Base-by-base conservation (phyloP, 2,797 vertebrate genomes). In the Poeciliopsis infans region DNA sequence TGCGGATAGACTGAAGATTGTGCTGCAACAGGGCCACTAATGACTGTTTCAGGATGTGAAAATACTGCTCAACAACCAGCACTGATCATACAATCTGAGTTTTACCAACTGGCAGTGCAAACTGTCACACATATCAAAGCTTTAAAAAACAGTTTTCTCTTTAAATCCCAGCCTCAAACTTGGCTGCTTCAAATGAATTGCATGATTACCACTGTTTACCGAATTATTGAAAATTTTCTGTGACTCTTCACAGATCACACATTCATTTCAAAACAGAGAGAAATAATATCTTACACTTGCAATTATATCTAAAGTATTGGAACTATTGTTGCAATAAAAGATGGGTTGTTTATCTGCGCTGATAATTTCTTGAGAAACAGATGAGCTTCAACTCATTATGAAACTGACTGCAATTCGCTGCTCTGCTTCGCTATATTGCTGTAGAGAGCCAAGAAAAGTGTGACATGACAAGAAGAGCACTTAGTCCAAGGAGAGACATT, bases 381-480 rank as follows among this genome's bases (percentile, higher is more conserved):
- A 61, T 64, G 76, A 86, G 80, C 83, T 81, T 71, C 81, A 79
- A 78, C 82, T 93, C 89, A 85, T 92, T 93, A 75, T 31, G 41
- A n/a, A 25, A 70, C 25, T 45, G 41, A n/a, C 12, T 47, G 57
- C 20, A 75, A 61, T 39, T 41, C 4, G 2, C 41, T 70, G 39
- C 25, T 69, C 66, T 69, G 12, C 25, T 70, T 25, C 28, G 41
- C 68, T 92, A 80, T 92, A 92, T 5, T 70, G 66, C 41, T 92
- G 80, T 92, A 92, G 89, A 83, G 49, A 86, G 90, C 88, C 7
- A 53, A 87, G 85, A 84, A 70, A 85, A 78, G 83, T 87, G 84
- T 88, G 83, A 92, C 93, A 89, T 94, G 93, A 94, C 88, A 91
- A 87, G 85, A 95, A 94, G 90, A 89, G 78, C 92, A 95, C 91